Evolutionary conservation across 2,797 vertebrate species (phyloP), one percentile per base, ranked within the genome.

Genomic region (Steatocranus sp.): DNA sequence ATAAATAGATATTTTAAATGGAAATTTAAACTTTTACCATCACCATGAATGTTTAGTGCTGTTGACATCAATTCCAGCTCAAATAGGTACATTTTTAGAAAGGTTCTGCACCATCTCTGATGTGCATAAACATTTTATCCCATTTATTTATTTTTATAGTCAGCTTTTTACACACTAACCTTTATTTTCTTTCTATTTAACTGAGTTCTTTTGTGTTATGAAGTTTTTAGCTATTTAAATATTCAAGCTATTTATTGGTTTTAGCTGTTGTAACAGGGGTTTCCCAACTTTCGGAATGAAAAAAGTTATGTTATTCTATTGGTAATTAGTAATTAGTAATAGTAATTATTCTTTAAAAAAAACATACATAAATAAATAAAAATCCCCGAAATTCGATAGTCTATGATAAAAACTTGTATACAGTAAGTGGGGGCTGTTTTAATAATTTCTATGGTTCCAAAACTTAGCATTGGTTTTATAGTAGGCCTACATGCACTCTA

Each of bases 31-130:
- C 41, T 46, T 70, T 70, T 27, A 7, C 41, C 41, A 70, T 18
- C 15, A 4, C 15, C 66, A 70, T 7, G 23, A 46, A 46, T 27
- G 23, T 70, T 70, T 41, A 46, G 38, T 18, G 14, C 25, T 7
- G 66, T 11, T 70, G 11, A 38, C 4, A 38, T 9, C 0, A 63
- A 38, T 38, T 63, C 10, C 30, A 61, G 5, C 0, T 20, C 11
- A 8, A 38, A 38, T 63, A 20, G n/a, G 4, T 36, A 63, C 7
- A 63, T 38, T 38, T 63, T 63, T 63, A 38, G 32, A 63, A 20
- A 34, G 0, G 18, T 38, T 36, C 32, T 46, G 15, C 43, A 17
- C 43, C 15, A 46, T 17, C 43, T 17, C 43, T 20, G 32, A 63
- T 20, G 11, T 38, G 18, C 32, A 63, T 1, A 63, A 63, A 36